Evolutionary conservation across 2,113 vertebrate genomes (phyloP).

Genomic region (Porphyrio hochstetteri): DNA sequence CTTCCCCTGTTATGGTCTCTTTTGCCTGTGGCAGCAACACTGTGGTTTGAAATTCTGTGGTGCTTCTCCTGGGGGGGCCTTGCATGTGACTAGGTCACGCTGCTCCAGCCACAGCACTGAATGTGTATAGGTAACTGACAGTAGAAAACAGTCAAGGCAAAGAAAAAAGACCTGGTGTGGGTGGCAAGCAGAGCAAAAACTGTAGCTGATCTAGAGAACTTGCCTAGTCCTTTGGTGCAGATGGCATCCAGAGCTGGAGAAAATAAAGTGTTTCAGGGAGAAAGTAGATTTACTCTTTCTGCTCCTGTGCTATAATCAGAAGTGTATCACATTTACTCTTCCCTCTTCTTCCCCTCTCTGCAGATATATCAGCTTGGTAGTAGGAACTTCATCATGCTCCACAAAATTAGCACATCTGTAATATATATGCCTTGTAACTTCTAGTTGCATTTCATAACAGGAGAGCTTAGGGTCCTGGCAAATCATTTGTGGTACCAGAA

Average conservation of each 20-base stretch:
- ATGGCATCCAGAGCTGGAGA: not conserved
- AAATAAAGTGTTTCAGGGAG: not conserved
- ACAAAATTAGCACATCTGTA: constrained; percentile 54
- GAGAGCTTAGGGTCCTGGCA: constrained; percentile 40
- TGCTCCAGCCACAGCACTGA: not conserved
- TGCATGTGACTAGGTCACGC: not conserved
- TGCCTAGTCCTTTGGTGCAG: not conserved
- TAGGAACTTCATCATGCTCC: constrained; percentile 13
- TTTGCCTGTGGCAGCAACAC: not conserved
- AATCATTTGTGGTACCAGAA: constrained; percentile 65
- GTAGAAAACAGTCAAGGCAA: not conserved
- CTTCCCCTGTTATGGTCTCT: not conserved
- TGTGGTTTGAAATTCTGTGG: not conserved
- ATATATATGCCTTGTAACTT: constrained; percentile 61
- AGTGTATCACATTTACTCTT: constrained; percentile 17
- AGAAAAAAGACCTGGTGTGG: not conserved
- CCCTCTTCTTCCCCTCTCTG: not conserved
- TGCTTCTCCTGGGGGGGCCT: not conserved
- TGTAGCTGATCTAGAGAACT: not conserved
- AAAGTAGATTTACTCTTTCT: not conserved
- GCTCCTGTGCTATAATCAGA: not conserved
- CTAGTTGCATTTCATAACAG: constrained; percentile 44
- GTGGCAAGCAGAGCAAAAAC: not conserved
- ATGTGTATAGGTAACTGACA: not conserved
- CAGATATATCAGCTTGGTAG: constrained; percentile 9